These are phyloP conservation scores for Jacana jacana DNA, from an alignment of 2,113 vertebrate genomes.

Conservation along the genomic window DNA sequence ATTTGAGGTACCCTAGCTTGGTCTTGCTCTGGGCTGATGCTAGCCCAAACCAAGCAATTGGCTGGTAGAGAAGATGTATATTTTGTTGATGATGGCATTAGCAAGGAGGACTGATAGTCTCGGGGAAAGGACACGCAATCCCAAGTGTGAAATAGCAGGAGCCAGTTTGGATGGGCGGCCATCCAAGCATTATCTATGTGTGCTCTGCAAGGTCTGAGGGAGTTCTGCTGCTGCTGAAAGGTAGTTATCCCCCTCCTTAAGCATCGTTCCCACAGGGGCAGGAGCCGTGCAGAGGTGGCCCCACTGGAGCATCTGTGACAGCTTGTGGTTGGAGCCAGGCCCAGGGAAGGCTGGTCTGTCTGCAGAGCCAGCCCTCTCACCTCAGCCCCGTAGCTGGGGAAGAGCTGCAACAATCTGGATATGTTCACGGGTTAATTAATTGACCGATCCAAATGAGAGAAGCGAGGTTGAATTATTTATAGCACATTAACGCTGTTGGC, in stretches of 20 bases:
- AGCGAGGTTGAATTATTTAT: background rate
- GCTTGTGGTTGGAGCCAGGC: too few relatives aligned
- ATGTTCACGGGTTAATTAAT: conserved; percentile 13
- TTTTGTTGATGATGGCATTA: background rate
- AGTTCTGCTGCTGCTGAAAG: background rate
- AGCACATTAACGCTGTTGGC: background rate
- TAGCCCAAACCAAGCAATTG: background rate
- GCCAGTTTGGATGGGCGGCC: background rate
- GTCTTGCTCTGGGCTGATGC: background rate
- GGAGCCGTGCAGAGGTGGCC: background rate
- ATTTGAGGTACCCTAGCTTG: background rate
- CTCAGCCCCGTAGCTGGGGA: background rate
- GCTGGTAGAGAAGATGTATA: background rate
- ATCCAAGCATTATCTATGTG: background rate
- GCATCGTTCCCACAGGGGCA: background rate
- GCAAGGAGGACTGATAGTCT: background rate
- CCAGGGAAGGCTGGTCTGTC: background rate
- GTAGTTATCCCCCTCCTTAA: background rate
- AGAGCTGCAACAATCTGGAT: background rate
- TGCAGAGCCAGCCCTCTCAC: background rate
- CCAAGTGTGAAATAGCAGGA: background rate
- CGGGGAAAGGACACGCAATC: background rate
- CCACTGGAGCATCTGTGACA: background rate
- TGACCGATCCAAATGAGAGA: background rate
- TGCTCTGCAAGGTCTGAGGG: background rate